Percentiles rank a stretch among this genome's conserved stretches.
phyloP scores from a whole-genome alignment of 2,888 invertebrate species.

The Leptinotarsa rubiginosa region DNA sequence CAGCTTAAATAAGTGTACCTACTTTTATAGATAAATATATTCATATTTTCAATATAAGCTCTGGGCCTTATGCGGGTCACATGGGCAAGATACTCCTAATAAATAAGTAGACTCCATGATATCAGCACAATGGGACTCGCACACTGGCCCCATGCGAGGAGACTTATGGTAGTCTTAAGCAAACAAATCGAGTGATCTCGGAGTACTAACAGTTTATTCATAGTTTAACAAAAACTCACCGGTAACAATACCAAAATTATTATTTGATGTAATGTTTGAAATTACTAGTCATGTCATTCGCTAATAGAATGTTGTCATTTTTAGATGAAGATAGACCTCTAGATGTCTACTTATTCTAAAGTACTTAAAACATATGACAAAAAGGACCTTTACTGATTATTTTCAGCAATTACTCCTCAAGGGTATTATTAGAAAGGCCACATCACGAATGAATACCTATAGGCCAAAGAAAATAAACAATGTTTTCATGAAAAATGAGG shows the following conservation, averaged over 20 bases:
- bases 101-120: slow-evolving; percentile 48
- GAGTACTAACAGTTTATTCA: background rate
- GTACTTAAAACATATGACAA: too few relatives aligned
- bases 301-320: background rate
- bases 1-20: slow-evolving; percentile 65
- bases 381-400: too few relatives aligned
- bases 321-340: background rate
- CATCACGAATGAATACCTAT: too few relatives aligned
- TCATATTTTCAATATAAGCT: slow-evolving; percentile 62
- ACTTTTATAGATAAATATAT: slow-evolving; percentile 62
- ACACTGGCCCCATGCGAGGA: slow-evolving; percentile 57
- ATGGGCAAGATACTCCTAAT: slow-evolving; percentile 58
- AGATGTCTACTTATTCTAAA: too few relatives aligned
- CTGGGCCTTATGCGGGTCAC: slow-evolving; percentile 60
- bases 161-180: slow-evolving; percentile 52
- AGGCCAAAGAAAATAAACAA: too few relatives aligned
- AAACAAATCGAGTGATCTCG: slow-evolving; percentile 46
- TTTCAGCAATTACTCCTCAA: too few relatives aligned
- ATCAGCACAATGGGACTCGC: slow-evolving; percentile 55
- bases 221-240: background rate
- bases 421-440: too few relatives aligned
- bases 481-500: too few relatives aligned
- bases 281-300: too few relatives aligned
- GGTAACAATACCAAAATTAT: too few relatives aligned
- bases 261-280: too few relatives aligned